phyloP scores from a whole-genome alignment of 2,888 invertebrate genomes.

The Choristoneura rosaceana region DNA sequence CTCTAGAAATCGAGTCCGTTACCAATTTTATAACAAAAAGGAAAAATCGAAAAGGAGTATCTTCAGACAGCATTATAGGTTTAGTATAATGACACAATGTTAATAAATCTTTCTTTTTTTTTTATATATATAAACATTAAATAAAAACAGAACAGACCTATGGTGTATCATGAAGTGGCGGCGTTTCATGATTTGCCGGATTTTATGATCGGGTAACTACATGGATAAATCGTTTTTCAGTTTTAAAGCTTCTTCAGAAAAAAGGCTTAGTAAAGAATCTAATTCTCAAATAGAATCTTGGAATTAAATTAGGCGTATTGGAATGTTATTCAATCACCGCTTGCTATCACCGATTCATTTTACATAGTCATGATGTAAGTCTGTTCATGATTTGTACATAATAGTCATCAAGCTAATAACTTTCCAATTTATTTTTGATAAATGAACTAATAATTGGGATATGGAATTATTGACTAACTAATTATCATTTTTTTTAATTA shows the following conservation, averaged over 20 bases:
- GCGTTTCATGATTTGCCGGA: too few relatives aligned
- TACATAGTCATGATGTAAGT: constrained; percentile 54
- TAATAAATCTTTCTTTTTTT: too few relatives aligned
- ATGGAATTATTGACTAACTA: constrained; percentile 77
- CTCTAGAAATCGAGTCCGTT: too few relatives aligned
- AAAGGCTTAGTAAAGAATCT: not conserved
- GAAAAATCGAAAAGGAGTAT: too few relatives aligned
- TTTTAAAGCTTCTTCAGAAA: constrained; percentile 2
- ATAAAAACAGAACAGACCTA: too few relatives aligned
- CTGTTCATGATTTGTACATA: constrained; percentile 64
- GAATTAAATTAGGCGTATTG: constrained; percentile 13
- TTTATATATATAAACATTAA: too few relatives aligned
- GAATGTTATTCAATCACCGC: constrained; percentile 61
- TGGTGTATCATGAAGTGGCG: too few relatives aligned
- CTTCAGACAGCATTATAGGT: too few relatives aligned
- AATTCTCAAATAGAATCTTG: not conserved
- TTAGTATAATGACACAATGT: too few relatives aligned
- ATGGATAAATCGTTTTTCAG: not conserved
- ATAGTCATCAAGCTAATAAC: constrained; percentile 73
- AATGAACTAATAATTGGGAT: constrained; percentile 78
- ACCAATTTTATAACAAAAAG: too few relatives aligned
- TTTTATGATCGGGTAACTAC: too few relatives aligned
- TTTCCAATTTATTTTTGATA: constrained; percentile 74
- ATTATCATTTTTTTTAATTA: constrained; percentile 56
- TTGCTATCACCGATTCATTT: constrained; percentile 63